A percentile compares a stretch with the other conserved stretches of the same genome.
Evolutionary conservation across 2,888 invertebrate species (phyloP).

Genomic region (Pristionchus mayeri): DNA sequence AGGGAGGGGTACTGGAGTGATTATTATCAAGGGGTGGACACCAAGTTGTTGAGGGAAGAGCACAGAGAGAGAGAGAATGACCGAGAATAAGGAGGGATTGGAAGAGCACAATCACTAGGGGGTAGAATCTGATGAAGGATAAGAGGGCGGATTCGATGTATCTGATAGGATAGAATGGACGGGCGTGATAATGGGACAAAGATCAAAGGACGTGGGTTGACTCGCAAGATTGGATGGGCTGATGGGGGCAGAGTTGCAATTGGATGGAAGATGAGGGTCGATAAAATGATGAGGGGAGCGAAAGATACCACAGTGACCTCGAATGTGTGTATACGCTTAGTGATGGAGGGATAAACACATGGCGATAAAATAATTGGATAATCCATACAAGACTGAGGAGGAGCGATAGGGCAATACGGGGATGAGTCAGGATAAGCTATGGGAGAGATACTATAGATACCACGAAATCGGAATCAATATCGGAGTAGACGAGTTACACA

Average conservation of each 20-base stretch:
- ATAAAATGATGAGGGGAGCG: background rate
- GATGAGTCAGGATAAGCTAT: too few species aligned
- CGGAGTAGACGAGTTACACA: background rate
- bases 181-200: background rate
- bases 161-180: background rate
- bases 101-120: slow-evolving; percentile 7
- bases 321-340: background rate
- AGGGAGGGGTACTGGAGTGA: background rate
- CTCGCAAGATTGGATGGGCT: slow-evolving; percentile 33
- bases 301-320: background rate
- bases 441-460: too few species aligned
- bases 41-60: too few species aligned
- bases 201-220: slow-evolving; percentile 8
- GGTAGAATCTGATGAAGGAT: background rate
- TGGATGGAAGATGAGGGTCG: background rate
- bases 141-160: background rate
- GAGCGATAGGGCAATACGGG: background rate
- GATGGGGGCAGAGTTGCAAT: too few species aligned
- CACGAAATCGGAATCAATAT: too few species aligned
- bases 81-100: background rate
- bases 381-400: background rate
- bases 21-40: background rate
- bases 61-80: too few species aligned
- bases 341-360: background rate
- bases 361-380: background rate